A percentile compares a stretch with the other conserved stretches of the same genome.
Conservation (phyloP, 1,140 invertebrate genomes). For the Triops cancriformis region DNA sequence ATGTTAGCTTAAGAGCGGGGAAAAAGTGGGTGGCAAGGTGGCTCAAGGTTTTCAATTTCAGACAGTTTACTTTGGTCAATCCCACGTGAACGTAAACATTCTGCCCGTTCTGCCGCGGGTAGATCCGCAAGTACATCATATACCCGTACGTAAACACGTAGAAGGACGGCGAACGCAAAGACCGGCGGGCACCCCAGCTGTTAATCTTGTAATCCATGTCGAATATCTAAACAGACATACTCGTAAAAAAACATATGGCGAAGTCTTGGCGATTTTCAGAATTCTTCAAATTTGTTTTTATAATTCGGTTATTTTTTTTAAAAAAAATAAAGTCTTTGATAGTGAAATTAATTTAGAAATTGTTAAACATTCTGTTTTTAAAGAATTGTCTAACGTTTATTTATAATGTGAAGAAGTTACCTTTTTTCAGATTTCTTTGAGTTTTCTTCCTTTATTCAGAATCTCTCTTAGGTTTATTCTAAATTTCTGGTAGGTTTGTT, state of each 20-base stretch:
- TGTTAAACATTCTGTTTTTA: too few species aligned
- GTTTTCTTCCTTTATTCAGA: too few species aligned
- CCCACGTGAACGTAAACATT: constrained; percentile 42
- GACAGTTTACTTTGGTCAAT: constrained; percentile 37
- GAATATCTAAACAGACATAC: constrained; percentile 29
- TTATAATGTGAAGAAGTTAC: too few species aligned
- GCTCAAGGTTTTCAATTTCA: neutral
- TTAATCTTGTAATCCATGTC: constrained; percentile 39
- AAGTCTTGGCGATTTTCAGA: neutral
- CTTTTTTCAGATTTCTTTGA: too few species aligned
- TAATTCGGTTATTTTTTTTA: neutral
- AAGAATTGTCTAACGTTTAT: too few species aligned
- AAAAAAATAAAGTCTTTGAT: too few species aligned
- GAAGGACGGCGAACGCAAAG: constrained; percentile 40
- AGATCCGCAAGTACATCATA: constrained; percentile 41
- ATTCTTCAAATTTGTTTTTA: neutral
- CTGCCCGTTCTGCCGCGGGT: constrained; percentile 37
- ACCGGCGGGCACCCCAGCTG: constrained; percentile 39
- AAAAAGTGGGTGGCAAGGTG: neutral
- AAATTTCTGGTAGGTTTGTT: too few species aligned
- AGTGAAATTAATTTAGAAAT: too few species aligned
- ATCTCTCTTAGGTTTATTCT: too few species aligned
- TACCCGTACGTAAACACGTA: constrained; percentile 39
- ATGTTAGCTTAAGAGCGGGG: neutral
- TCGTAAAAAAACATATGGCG: neutral